Conservation (phyloP, 2,797 vertebrate species). For the Myotis planiceps region DNA sequence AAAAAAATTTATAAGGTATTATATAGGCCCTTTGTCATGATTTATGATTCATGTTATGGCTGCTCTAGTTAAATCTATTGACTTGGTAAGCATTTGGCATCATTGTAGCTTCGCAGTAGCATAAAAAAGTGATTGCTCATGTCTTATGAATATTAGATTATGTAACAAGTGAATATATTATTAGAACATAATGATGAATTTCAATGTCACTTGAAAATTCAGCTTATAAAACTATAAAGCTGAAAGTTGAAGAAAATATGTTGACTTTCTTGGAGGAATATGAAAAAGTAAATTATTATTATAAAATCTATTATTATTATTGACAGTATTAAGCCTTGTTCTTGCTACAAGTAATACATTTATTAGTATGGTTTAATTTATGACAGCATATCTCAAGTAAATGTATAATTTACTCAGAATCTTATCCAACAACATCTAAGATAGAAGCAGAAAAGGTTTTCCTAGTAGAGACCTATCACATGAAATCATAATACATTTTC, state of each 20-base stretch:
- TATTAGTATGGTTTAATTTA: neutral
- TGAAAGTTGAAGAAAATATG: neutral
- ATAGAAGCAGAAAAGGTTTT: neutral
- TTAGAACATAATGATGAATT: slow-evolving; percentile 50
- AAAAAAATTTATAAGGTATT: neutral
- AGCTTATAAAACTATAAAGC: slow-evolving; percentile 42
- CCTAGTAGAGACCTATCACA: neutral
- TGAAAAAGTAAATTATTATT: neutral
- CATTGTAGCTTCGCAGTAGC: slow-evolving; percentile 17
- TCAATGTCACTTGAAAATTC: slow-evolving; percentile 62
- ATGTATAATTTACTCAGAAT: neutral
- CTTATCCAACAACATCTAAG: neutral
- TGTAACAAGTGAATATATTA: slow-evolving; percentile 43
- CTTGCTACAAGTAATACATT: neutral
- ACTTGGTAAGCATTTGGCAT: slow-evolving; percentile 36
- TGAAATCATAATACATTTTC: neutral
- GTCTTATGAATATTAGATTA: slow-evolving; percentile 1
- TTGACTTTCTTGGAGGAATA: neutral
- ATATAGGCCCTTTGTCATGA: neutral
- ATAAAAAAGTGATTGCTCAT: slow-evolving; percentile 44
- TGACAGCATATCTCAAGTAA: neutral
- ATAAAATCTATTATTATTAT: neutral
- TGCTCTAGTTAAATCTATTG: neutral
- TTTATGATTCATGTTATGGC: slow-evolving; percentile 55
- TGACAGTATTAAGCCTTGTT: neutral